These are phyloP conservation scores for Periphyllus acericola DNA, from an alignment of 2,888 invertebrate species.

Conservation along the genomic window DNA sequence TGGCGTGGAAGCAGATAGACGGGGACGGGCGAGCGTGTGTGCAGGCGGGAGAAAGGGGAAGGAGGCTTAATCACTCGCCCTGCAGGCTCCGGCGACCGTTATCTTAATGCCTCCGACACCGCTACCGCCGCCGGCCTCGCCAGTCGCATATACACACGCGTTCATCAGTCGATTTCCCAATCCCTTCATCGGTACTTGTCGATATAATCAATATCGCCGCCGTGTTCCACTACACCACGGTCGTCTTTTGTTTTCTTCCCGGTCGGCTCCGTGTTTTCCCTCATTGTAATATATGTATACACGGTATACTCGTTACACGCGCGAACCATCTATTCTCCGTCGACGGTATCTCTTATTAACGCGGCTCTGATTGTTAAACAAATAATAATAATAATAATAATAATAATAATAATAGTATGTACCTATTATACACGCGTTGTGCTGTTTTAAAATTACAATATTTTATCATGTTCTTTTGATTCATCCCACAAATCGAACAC, in stretches of 20 bases:
- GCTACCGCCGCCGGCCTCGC: conserved; percentile 15
- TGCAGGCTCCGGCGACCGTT: conserved; percentile 59
- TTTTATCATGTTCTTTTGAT: neutral
- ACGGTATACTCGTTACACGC: neutral
- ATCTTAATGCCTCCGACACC: conserved; percentile 55
- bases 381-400: neutral
- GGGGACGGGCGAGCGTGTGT: neutral
- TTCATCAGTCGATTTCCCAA: conserved; percentile 62
- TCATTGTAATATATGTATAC: neutral
- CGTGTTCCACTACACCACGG: neutral
- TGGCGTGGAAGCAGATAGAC: neutral
- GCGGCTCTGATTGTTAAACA: neutral
- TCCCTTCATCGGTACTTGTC: conserved; percentile 63
- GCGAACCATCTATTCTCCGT: neutral
- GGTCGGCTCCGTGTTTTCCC: neutral
- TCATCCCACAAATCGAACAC: neutral
- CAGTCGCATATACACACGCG: conserved; percentile 19
- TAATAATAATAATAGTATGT: neutral
- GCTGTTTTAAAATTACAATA: neutral
- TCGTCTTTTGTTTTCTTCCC: conserved; percentile 50
- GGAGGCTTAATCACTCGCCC: conserved; percentile 61
- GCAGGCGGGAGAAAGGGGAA: neutral
- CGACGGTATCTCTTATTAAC: neutral
- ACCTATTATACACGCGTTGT: neutral
- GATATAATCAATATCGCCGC: conserved; percentile 61